These are phyloP conservation scores for Bombyx mandarina DNA, from an alignment of 1,140 invertebrate genomes.

Conservation along the genomic window DNA sequence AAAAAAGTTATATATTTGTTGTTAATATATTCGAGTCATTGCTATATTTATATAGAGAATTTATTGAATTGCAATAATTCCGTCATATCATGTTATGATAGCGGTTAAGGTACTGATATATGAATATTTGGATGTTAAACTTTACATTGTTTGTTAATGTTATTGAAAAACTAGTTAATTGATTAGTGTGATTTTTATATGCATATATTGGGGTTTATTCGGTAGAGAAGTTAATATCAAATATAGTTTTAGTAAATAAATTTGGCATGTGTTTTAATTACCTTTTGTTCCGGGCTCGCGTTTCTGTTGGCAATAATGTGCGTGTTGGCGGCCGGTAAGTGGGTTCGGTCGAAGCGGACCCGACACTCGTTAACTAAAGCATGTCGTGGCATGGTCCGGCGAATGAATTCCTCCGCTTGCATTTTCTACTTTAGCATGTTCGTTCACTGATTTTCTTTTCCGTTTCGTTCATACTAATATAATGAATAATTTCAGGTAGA, in stretches of 20 bases:
- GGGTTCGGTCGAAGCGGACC: too few relatives aligned
- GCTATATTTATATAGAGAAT: conserved; percentile 28
- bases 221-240: conserved; percentile 67
- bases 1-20: conserved; percentile 37
- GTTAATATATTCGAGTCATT: conserved; percentile 43
- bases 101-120: conserved; percentile 10
- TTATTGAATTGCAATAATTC: conserved; percentile 42
- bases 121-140: conserved; percentile 37
- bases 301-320: too few relatives aligned
- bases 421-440: conserved; percentile 34
- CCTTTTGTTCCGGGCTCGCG: not conserved
- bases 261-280: conserved; percentile 40
- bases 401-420: conserved; percentile 31
- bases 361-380: conserved; percentile 10
- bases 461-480: conserved; percentile 65
- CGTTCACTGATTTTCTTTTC: conserved; percentile 33
- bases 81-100: conserved; percentile 54
- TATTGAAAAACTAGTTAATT: conserved; percentile 59
- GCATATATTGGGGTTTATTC: conserved; percentile 69
- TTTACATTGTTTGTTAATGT: conserved; percentile 66
- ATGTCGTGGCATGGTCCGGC: conserved; percentile 19
- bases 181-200: conserved; percentile 69
- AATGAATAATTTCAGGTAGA: conserved; percentile 69
- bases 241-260: conserved; percentile 52
- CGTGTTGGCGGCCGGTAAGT: too few relatives aligned